phyloP scores from a whole-genome alignment of 2,113 vertebrate genomes.

The Tretioscincus oriximinensis region DNA sequence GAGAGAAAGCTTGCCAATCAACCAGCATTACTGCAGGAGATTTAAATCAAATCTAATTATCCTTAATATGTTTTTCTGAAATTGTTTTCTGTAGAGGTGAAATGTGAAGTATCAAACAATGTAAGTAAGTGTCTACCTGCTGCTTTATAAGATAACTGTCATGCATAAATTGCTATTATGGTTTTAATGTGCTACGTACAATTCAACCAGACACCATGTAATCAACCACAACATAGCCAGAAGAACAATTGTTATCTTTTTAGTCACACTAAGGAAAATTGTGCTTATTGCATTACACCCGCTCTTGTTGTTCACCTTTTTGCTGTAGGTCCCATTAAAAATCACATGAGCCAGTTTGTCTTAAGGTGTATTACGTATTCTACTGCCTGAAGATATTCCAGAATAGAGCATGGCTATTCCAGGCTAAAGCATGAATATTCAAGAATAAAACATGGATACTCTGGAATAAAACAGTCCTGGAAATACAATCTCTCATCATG shows the following conservation, averaged over 20 bases:
- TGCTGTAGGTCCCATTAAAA: not conserved
- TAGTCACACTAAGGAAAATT: not conserved
- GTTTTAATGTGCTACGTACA: constrained; percentile 14
- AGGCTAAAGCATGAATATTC: too few species aligned
- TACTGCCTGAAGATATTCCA: not conserved
- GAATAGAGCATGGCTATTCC: not conserved
- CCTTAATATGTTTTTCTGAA: constrained; percentile 17
- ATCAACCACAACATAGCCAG: constrained; percentile 6
- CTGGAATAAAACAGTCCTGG: too few species aligned
- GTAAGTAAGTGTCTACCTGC: constrained; percentile 35
- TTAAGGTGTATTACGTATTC: not conserved
- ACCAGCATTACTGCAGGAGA: constrained; percentile 8
- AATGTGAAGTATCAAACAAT: constrained; percentile 5
- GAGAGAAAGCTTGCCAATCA: constrained; percentile 16
- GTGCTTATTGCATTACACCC: not conserved
- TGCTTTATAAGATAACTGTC: constrained; percentile 31
- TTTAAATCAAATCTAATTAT: constrained; percentile 27
- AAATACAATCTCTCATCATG: too few species aligned
- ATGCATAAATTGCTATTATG: not conserved
- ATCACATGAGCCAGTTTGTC: not conserved
- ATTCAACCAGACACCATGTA: constrained; percentile 26
- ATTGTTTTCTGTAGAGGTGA: constrained; percentile 22
- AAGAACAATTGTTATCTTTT: constrained; percentile 8
- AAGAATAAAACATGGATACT: too few species aligned
- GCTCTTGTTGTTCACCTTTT: not conserved